Percentiles rank a stretch among this genome's conserved stretches.
Evolutionary conservation across 2,113 vertebrate genomes (phyloP).

Genomic region (Otolemur garnettii): DNA sequence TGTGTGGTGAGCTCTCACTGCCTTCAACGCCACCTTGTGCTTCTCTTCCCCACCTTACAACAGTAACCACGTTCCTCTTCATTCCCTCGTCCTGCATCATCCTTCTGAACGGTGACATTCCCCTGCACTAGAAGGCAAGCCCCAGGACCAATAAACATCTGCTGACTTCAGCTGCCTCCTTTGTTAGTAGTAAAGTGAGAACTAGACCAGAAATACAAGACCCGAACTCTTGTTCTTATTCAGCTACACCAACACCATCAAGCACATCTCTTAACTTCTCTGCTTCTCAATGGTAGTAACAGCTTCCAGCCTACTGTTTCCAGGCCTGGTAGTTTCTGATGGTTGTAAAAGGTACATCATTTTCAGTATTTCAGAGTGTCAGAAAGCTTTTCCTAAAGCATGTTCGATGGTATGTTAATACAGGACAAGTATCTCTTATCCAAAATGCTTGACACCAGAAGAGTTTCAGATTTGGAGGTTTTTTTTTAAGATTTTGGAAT

Average conservation of each 20-base stretch:
- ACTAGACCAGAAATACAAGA: not conserved
- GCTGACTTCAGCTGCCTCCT: not conserved
- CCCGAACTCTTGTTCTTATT: not conserved
- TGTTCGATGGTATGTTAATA: not conserved
- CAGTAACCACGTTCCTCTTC: not conserved
- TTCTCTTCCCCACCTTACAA: not conserved
- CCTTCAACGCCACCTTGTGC: not conserved
- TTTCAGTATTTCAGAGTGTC: not conserved
- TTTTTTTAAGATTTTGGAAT: too few species aligned
- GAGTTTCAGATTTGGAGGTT: too few species aligned
- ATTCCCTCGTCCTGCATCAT: not conserved
- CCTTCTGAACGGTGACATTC: not conserved
- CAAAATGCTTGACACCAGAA: too few species aligned
- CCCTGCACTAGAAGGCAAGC: not conserved
- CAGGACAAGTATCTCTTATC: too few species aligned
- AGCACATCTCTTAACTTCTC: not conserved
- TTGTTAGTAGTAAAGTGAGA: not conserved
- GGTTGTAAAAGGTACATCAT: not conserved
- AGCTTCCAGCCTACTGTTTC: not conserved
- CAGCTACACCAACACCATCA: not conserved
- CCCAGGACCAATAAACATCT: not conserved
- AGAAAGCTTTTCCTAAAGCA: not conserved
- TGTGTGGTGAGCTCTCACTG: not conserved
- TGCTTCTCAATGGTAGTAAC: not conserved
- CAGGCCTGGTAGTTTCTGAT: not conserved